Conservation (phyloP, 2,113 vertebrate genomes). For the Otocyon megalotis region DNA sequence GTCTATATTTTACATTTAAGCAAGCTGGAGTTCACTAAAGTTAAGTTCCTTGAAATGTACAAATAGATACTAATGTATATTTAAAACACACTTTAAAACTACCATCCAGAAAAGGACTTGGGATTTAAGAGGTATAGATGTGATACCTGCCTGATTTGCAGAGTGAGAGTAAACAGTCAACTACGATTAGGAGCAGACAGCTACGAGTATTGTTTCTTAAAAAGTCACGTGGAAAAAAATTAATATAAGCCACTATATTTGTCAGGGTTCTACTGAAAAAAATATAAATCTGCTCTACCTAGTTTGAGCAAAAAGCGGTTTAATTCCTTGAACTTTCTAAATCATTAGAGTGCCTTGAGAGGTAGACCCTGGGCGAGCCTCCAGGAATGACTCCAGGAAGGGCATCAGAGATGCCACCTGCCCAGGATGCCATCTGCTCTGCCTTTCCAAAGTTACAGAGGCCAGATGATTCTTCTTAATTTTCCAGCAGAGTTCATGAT, state of each 20-base stretch:
- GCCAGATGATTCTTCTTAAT: not conserved
- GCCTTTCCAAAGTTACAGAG: not conserved
- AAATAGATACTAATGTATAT: not conserved
- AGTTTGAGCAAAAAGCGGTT: not conserved
- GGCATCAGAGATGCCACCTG: not conserved
- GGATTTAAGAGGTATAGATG: not conserved
- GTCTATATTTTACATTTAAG: not conserved
- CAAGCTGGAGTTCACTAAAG: not conserved
- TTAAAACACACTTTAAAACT: not conserved
- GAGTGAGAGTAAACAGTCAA: not conserved
- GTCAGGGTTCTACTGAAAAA: not conserved
- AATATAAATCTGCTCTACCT: not conserved
- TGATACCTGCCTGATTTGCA: not conserved
- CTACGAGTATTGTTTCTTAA: not conserved
- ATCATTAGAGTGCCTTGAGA: not conserved
- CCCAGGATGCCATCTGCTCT: too few relatives aligned
- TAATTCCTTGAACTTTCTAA: not conserved
- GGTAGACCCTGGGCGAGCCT: not conserved
- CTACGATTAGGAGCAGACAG: not conserved
- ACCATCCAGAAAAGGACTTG: not conserved
- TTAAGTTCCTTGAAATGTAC: not conserved
- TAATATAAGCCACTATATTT: not conserved
- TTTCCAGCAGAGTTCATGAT: not conserved
- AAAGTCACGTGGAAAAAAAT: not conserved
- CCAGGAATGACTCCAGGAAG: not conserved